Base-by-base conservation (phyloP, 2,888 invertebrate species). In the Dryobotodes eremita region DNA sequence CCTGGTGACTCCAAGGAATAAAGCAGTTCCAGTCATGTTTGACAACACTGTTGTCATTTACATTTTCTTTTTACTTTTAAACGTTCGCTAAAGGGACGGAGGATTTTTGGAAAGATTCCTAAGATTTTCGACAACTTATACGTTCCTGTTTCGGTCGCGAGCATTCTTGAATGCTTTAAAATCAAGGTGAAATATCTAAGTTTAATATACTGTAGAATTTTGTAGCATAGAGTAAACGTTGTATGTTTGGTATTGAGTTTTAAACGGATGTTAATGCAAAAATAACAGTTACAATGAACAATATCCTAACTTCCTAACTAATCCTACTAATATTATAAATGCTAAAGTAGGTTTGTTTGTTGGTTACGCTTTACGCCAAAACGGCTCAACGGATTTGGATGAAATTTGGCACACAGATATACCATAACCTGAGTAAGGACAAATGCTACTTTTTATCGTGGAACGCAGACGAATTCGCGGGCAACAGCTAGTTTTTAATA, bases 31-130 rank as follows among this genome's bases (percentile, higher is more conserved):
- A 59, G 31, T 31, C n/a, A 46, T 61, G 31, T 55, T 57, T 36
- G 62, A 64, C 55, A 15, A 64, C 15, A 64, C 53, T 36, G n/a
- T 46, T 26, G 7, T 4, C 1, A 23, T 55, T n/a, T 0, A 36
- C 1, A 7, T 15, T 15, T 46, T 10, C 0, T 26, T 75, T 73
- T 69, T 75, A 23, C 36, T 17, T 48, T 15, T 13, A n/a, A 46
- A 50, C 0, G 50, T 73, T 59, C 31, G 2, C 11, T 64, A 31
- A n/a, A 50, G 10, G 15, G 0, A 26, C 46, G 1, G 23, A 1
- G 50, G 42, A 62, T 59, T 81, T 80, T 70, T 82, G 26, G 23
- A 59, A 26, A 61, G 15, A 69, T 82, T 42, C 50, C 23, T 75
- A 6, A 64, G 0, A 69, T 69, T 53, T 70, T 76, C 17, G n/a